A percentile compares a stretch with the other conserved stretches of the same genome.
Evolutionary conservation across 2,888 invertebrate species (phyloP).

Genomic region (Thymelicus sylvestris): DNA sequence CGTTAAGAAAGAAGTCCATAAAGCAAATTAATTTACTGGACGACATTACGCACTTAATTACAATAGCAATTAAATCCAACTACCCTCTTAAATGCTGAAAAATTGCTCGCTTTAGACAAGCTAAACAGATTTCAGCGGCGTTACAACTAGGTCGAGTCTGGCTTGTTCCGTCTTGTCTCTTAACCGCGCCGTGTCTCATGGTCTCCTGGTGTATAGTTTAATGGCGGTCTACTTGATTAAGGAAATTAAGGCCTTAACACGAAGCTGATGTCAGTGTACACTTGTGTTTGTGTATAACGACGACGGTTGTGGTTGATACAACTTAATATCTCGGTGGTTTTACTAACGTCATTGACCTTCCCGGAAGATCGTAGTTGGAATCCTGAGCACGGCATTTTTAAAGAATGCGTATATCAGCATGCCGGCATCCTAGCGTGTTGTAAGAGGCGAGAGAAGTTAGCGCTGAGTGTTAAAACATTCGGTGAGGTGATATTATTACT

Average conservation of each 20-base stretch:
- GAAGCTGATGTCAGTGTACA: too few relatives aligned
- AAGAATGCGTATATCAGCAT: too few relatives aligned
- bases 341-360: too few relatives aligned
- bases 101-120: background rate
- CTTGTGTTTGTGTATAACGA: too few relatives aligned
- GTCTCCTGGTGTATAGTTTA: slow-evolving; percentile 24
- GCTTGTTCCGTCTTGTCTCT: slow-evolving; percentile 14
- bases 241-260: slow-evolving; percentile 1
- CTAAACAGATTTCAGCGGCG: slow-evolving; percentile 4
- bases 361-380: too few relatives aligned
- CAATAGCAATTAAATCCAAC: slow-evolving; percentile 24
- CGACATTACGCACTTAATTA: slow-evolving; percentile 22
- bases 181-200: slow-evolving; percentile 5
- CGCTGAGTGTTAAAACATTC: too few relatives aligned
- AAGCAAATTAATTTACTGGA: slow-evolving; percentile 25
- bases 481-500: too few relatives aligned
- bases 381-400: slow-evolving; percentile 15
- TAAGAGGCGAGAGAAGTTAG: too few relatives aligned
- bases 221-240: slow-evolving; percentile 22
- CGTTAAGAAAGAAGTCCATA: slow-evolving; percentile 22
- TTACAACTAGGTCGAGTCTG: background rate
- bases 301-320: too few relatives aligned
- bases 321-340: too few relatives aligned
- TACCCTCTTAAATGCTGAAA: slow-evolving; percentile 28
- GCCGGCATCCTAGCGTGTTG: too few relatives aligned